These are phyloP conservation scores for Berghia stephanieae DNA, from an alignment of 1,140 invertebrate genomes.

Conservation along the genomic window DNA sequence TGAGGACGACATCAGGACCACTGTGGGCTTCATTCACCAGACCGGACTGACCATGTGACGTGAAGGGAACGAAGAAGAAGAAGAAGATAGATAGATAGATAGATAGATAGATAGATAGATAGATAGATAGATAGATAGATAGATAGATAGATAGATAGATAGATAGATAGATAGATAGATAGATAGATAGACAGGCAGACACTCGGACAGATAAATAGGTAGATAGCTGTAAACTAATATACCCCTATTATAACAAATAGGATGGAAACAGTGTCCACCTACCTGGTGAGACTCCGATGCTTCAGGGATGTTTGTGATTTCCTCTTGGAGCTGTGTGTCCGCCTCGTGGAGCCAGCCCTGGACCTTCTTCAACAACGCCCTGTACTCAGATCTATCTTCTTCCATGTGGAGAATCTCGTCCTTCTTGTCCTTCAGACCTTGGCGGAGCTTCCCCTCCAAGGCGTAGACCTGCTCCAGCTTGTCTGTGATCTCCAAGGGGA, in stretches of 20 bases:
- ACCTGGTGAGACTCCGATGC: conserved; percentile 51
- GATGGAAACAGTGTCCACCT: conserved; percentile 5
- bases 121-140: neutral
- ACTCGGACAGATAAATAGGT: neutral
- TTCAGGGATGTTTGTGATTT: conserved; percentile 47
- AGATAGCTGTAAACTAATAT: neutral
- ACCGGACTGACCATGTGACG: too few species aligned
- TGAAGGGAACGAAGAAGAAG: neutral
- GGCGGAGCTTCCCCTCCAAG: conserved; percentile 38
- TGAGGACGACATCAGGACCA: too few species aligned
- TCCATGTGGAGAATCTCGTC: conserved; percentile 52
- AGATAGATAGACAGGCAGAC: neutral
- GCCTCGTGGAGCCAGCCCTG: conserved; percentile 49
- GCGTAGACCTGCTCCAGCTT: conserved; percentile 41
- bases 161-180: neutral
- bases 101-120: neutral
- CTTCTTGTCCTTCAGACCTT: conserved; percentile 46
- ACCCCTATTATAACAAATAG: neutral
- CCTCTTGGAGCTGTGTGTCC: conserved; percentile 47
- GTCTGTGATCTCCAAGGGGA: conserved; percentile 43
- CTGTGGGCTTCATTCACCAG: too few species aligned
- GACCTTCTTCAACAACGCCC: conserved; percentile 39
- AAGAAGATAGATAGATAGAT: neutral
- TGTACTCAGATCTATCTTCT: conserved; percentile 47
- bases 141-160: neutral